A percentile compares a stretch with the other conserved stretches of the same genome.
Evolutionary conservation across 2,113 vertebrate species (phyloP).

Genomic region (Phaetusa simplex): DNA sequence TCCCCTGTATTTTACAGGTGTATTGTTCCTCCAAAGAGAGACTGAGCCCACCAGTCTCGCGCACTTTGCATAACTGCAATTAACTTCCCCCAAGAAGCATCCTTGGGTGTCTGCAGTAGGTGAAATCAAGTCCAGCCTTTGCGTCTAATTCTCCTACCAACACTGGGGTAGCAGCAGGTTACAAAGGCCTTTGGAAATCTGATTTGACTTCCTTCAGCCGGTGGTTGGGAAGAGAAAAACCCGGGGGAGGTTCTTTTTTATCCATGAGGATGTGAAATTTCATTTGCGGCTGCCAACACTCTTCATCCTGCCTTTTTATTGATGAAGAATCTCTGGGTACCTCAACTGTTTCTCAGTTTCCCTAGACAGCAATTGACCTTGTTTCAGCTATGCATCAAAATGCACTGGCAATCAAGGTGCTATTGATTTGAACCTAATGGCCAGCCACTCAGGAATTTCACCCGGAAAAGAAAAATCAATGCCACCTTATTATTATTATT

Average conservation of each 20-base stretch:
- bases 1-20: not conserved
- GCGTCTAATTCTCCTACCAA: not conserved
- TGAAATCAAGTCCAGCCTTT: not conserved
- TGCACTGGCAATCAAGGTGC: not conserved
- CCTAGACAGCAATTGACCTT: constrained; percentile 6
- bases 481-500: not conserved
- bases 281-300: not conserved
- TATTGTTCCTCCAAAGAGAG: not conserved
- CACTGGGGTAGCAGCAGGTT: not conserved
- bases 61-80: not conserved
- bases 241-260: not conserved
- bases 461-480: not conserved
- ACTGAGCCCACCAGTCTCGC: not conserved
- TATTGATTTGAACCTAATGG: not conserved
- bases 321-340: not conserved
- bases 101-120: not conserved
- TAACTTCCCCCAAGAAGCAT: not conserved
- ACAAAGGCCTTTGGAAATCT: not conserved
- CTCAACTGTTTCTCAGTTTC: not conserved
- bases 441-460: not conserved
- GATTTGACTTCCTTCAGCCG: not conserved
- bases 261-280: not conserved
- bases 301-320: not conserved
- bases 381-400: constrained; percentile 9
- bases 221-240: not conserved